phyloP scores from a whole-genome alignment of 2,888 invertebrate species.

The Chalcis sispes region DNA sequence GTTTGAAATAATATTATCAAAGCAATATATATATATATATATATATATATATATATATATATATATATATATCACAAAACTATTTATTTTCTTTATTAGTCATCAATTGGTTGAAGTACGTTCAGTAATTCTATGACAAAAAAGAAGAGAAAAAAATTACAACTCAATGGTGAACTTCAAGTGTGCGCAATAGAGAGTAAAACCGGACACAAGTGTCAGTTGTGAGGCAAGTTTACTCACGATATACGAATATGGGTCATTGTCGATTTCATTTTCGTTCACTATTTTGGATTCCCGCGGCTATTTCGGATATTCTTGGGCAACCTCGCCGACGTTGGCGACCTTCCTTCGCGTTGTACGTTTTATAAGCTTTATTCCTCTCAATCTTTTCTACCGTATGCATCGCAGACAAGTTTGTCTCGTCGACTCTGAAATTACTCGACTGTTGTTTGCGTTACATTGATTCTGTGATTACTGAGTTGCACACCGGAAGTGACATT shows the following conservation, averaged over 20 bases:
- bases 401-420: too few relatives aligned
- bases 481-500: slow-evolving; percentile 13
- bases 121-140: too few relatives aligned
- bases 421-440: too few relatives aligned
- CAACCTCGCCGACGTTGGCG: slow-evolving; percentile 26
- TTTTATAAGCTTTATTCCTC: background rate
- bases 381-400: too few relatives aligned
- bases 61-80: too few relatives aligned
- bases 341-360: background rate
- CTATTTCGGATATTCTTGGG: slow-evolving; percentile 39
- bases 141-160: too few relatives aligned
- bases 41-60: too few relatives aligned
- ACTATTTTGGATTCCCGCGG: slow-evolving; percentile 38
- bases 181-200: background rate
- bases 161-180: too few relatives aligned
- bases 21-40: too few relatives aligned
- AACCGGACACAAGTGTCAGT: background rate
- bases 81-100: too few relatives aligned
- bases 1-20: too few relatives aligned
- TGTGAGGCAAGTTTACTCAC: background rate
- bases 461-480: background rate
- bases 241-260: slow-evolving; percentile 23
- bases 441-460: background rate
- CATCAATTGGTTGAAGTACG: too few relatives aligned
- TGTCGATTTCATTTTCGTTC: slow-evolving; percentile 42